Base-by-base conservation (phyloP, 1,140 invertebrate species). In the Amphibalanus amphitrite region DNA sequence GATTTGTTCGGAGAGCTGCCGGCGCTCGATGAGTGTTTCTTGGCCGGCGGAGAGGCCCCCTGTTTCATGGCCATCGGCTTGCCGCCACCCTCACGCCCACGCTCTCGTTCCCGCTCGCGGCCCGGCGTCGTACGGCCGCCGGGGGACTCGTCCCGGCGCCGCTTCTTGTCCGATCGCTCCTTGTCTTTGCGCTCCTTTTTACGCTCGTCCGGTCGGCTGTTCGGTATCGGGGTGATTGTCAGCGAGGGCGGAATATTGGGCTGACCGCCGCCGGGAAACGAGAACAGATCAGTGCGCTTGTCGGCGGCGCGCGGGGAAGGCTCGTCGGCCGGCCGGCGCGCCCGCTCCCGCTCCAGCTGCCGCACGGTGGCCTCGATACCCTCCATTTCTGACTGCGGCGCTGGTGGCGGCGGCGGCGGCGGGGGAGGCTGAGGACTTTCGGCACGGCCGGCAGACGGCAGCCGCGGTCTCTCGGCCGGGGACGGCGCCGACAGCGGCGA, bases 331-430 rank as follows among this genome's bases (percentile, higher is more conserved):
- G 47, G 47, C 13, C 47, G 47, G 47, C 47, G 65, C n/a, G 65
- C n/a, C 8, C 28, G n/a, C n/a, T 67, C 65, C 0, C n/a, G 65
- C 65, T 67, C 65, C n/a, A 67, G 26, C 23, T 67, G 65, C 23
- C 65, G 65, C n/a, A 67, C 65, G n/a, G 65, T 67, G 6, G 65
- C 65, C 65, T 67, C 65, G n/a, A 67, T 67, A 17, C 65, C 28
- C n/a, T 67, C 65, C 65, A 67, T 26, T 25, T 67, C 65, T 1
- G 65, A 67, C n/a, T 17, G 70, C 29, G 23, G 20, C 17, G 28
- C 29, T 25, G 30, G 40, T 28, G 29, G 30, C 25, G 33, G 30
- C 40, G 59, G 70, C 28, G 25, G 26, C 6, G 64, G 30, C 25
- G 72, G 28, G 26, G 69, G 69, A 15, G 30, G 69, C 25, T 3